phyloP scores from a whole-genome alignment of 1,140 invertebrate genomes.

The Drosophila santomea region DNA sequence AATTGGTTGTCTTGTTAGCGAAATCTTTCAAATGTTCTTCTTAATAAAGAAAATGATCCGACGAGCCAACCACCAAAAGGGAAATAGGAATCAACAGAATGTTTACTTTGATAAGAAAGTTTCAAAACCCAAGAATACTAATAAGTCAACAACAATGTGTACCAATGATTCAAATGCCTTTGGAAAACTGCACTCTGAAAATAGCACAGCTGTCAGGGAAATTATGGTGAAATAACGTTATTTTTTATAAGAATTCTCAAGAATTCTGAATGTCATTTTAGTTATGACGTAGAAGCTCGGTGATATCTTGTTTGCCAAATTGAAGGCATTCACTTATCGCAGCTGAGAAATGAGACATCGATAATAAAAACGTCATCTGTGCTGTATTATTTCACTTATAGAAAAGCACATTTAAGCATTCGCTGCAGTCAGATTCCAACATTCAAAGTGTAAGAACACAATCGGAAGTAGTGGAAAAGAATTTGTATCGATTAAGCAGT shows the following conservation, averaged over 20 bases:
- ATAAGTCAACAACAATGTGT: neutral
- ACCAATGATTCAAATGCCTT: slow-evolving; percentile 4
- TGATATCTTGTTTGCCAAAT: slow-evolving; percentile 13
- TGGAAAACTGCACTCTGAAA: neutral
- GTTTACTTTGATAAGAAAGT: no score
- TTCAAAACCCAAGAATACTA: neutral
- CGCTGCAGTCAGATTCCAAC: slow-evolving; percentile 22
- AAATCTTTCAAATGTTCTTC: neutral
- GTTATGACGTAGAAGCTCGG: neutral
- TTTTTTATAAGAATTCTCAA: slow-evolving; percentile 4
- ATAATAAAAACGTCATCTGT: slow-evolving; percentile 13
- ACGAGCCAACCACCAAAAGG: neutral
- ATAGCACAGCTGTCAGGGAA: neutral
- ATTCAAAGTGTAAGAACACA: neutral
- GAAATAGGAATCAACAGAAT: neutral
- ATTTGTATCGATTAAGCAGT: slow-evolving; percentile 1
- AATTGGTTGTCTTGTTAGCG: slow-evolving; percentile 39
- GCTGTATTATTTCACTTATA: slow-evolving; percentile 20
- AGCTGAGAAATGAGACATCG: slow-evolving; percentile 10
- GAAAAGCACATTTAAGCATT: neutral
- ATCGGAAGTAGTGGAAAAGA: slow-evolving; percentile 1
- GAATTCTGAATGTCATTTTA: slow-evolving; percentile 21
- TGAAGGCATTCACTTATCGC: neutral
- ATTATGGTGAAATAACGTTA: neutral
- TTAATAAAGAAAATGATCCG: neutral